These are phyloP conservation scores for Hemicentrotus pulcherrimus DNA, from an alignment of 35 echinoderm and acorn worm genomes.

Conservation along the genomic window DNA sequence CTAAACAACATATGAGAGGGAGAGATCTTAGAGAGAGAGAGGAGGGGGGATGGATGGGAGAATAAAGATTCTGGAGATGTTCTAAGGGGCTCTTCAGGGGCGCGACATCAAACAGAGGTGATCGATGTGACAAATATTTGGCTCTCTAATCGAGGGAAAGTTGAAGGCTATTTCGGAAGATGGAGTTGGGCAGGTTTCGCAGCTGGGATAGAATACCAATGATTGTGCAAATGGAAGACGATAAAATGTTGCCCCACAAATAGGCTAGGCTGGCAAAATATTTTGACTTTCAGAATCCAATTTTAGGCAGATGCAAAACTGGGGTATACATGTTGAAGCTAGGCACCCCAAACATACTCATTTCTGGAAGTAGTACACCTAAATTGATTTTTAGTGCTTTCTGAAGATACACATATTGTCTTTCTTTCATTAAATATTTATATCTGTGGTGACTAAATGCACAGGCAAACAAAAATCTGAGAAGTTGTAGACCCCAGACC, in stretches of 20 bases:
- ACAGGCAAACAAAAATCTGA: neutral
- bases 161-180: conserved; percentile 22
- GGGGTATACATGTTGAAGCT: neutral
- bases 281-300: neutral
- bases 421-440: neutral
- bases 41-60: neutral
- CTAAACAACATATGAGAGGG: too few relatives aligned
- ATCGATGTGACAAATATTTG: conserved; percentile 43
- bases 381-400: too few relatives aligned
- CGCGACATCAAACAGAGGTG: conserved; percentile 37
- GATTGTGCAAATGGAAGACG: neutral
- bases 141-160: conserved; percentile 24
- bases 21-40: neutral
- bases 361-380: too few relatives aligned
- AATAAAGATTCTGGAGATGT: neutral
- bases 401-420: too few relatives aligned
- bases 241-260: neutral
- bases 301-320: neutral
- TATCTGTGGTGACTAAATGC: neutral
- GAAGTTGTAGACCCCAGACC: too few relatives aligned
- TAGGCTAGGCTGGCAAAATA: neutral
- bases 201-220: conserved; percentile 10
- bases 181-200: neutral
- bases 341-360: too few relatives aligned
- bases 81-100: neutral